These are phyloP conservation scores for Sinodicranocentrus sp. DNA, from an alignment of 2,888 invertebrate genomes.

Conservation along the genomic window DNA sequence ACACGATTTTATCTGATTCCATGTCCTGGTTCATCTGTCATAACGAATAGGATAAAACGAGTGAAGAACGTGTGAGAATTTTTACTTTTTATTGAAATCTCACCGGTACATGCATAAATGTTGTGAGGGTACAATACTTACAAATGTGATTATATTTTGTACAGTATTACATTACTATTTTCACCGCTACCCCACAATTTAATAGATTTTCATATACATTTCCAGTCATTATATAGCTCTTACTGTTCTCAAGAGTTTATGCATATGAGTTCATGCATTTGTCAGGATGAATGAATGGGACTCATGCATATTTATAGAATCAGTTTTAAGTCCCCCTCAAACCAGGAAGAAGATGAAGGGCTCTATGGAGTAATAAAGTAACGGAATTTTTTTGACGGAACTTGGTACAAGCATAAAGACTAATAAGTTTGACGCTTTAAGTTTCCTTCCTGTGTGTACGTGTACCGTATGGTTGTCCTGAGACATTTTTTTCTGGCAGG, in stretches of 20 bases:
- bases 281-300: too few species aligned
- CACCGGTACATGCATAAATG: too few species aligned
- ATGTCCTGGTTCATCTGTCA: constrained; percentile 8
- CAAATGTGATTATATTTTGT: constrained; percentile 9
- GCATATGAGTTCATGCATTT: too few species aligned
- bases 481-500: constrained; percentile 28
- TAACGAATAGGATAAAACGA: neutral
- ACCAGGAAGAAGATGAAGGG: constrained; percentile 43
- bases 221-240: too few species aligned
- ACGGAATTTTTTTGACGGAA: constrained; percentile 25
- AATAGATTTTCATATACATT: too few species aligned
- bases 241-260: too few species aligned
- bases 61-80: neutral
- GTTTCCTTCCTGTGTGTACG: neutral
- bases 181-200: neutral
- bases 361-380: constrained; percentile 24
- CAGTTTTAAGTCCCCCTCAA: constrained; percentile 54
- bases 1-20: neutral
- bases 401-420: neutral
- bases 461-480: constrained; percentile 13
- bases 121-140: too few species aligned
- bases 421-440: neutral
- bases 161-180: constrained; percentile 8
- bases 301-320: constrained; percentile 72
- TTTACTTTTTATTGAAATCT: neutral